Evolutionary conservation across 35 echinoderm and acorn worm genomes (phyloP).

Genomic region (Heliocidaris tuberculata): DNA sequence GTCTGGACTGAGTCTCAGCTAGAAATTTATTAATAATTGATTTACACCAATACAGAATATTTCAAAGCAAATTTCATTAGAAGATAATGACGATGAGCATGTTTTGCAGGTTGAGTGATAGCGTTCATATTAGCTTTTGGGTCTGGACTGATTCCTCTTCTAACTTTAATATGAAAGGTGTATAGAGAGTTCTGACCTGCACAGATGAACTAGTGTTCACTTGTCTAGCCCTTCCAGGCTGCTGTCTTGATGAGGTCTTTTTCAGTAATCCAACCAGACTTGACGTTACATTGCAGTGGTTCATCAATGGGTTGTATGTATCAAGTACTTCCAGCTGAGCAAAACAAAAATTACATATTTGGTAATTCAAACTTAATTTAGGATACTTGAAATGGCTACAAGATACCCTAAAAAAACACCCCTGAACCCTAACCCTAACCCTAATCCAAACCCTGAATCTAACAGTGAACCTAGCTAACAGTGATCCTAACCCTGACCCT

Average conservation of each 20-base stretch:
- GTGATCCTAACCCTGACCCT: not conserved
- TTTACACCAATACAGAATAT: no score
- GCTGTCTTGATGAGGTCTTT: constrained; percentile 28
- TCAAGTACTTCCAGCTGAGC: constrained; percentile 51
- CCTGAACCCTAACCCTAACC: not conserved
- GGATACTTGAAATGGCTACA: not conserved
- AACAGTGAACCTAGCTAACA: not conserved
- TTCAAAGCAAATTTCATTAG: no score
- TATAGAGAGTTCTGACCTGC: not conserved
- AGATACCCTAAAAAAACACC: not conserved
- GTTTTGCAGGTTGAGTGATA: no score
- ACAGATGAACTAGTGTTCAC: not conserved
- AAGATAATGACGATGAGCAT: no score
- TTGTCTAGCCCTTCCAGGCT: constrained; percentile 12
- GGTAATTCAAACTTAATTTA: not conserved
- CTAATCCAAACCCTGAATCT: not conserved
- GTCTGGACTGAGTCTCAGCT: no score
- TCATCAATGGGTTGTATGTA: constrained; percentile 48
- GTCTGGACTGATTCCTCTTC: no score
- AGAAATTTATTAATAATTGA: no score
- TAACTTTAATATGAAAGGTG: no score
- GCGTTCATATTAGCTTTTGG: no score
- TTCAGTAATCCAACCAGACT: constrained; percentile 52
- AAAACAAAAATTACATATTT: not conserved
- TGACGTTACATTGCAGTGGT: constrained; percentile 21